Conservation (phyloP, 2,113 vertebrate genomes). For the Trichechus manatus region DNA sequence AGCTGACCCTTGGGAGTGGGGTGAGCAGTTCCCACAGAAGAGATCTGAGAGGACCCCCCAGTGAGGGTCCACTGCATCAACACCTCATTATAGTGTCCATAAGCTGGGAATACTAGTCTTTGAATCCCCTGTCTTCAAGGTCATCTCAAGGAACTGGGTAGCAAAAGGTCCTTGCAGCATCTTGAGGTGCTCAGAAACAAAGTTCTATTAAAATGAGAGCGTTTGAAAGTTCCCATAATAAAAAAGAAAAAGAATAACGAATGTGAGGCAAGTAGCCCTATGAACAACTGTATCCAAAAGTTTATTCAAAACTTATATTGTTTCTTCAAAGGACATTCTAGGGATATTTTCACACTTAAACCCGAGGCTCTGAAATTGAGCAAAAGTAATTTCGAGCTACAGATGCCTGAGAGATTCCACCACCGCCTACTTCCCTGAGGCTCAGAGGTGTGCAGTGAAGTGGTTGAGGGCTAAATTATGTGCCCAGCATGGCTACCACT, state of each 20-base stretch:
- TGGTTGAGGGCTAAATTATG: neutral
- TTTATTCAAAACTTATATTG: neutral
- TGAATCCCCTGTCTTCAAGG: neutral
- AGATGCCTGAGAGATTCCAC: neutral
- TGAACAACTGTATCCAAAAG: neutral
- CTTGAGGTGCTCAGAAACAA: neutral
- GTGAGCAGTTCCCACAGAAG: neutral
- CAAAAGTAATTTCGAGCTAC: slow-evolving; percentile 3
- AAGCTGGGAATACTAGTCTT: neutral
- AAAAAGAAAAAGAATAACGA: neutral
- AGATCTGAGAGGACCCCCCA: neutral
- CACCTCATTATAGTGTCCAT: neutral
- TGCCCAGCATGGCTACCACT: neutral
- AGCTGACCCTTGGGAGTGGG: neutral
- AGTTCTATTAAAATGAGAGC: neutral
- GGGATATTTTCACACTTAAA: slow-evolving; percentile 21
- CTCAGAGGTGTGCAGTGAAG: rapidly evolving
- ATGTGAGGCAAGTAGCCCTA: neutral
- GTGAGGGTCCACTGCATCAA: rapidly evolving
- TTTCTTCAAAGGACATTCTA: slow-evolving; percentile 20
- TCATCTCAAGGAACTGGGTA: neutral
- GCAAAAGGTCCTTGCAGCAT: neutral
- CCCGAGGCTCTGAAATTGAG: slow-evolving; percentile 54
- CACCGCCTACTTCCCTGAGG: neutral
- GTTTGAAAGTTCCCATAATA: neutral